Base-by-base conservation (phyloP, 2,113 vertebrate genomes). In the Cottus gobio region DNA sequence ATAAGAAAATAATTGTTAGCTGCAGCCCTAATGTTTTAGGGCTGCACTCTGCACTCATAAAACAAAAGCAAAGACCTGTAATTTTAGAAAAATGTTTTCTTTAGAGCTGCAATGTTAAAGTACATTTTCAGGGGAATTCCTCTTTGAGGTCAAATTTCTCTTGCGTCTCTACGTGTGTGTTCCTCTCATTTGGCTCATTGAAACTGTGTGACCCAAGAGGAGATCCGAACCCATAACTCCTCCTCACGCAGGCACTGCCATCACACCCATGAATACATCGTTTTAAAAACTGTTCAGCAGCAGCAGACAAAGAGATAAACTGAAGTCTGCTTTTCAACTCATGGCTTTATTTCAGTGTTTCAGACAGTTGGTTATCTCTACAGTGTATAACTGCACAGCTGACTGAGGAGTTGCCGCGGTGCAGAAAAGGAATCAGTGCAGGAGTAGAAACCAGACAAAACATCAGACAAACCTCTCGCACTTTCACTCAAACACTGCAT, bases 311-410 rank as follows among this genome's bases (percentile, higher is more conserved):
- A 44, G n/a, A 22, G 5, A 71, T 9, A 36, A 56, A 65, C 9
- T 7, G 12, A 71, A 16, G 34, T 67, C 26, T 44, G 70, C 7
- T 69, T 71, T 79, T 56, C 4, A 28, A 66, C 7, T 71, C 24
- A 10, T 58, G 58, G 34, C 26, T 84, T 82, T 71, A 80, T 74
- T 79, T 75, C 60, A 46, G 39, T 37, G 42, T 67, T 15, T 76
- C 16, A 34, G 31, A 57, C 8, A 13, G 39, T 24, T 30, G 3
- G 9, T 75, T 39, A 28, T 31, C 34, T 50, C 16, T 44, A 57
- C 36, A 42, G 44, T 16, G 34, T 26, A 4, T 30, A 11, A 60
- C 24, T 15, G 61, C 22, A 28, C 37, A 68, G 63, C 50, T 26
- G 26, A 62, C 34, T 36, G 69, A 79, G 56, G 16, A 69, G 70